A percentile compares a stretch with the other conserved stretches of the same genome.
phyloP scores from a whole-genome alignment of 1,140 invertebrate species.

The Cydia splendana region DNA sequence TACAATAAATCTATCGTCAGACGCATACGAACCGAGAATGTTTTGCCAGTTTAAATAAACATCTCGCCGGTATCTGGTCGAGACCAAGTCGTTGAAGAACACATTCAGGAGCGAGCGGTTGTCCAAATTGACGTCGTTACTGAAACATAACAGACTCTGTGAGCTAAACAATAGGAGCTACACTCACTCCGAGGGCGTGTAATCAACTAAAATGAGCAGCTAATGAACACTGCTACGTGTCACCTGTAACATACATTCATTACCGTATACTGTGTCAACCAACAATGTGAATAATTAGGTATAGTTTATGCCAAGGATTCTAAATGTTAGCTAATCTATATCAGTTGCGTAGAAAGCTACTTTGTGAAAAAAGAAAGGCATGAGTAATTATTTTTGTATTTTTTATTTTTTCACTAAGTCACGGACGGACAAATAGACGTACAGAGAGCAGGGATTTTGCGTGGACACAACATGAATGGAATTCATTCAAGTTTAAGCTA shows the following conservation, averaged over 20 bases:
- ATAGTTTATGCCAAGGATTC: not conserved
- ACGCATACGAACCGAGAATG: constrained; percentile 63
- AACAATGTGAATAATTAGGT: no score
- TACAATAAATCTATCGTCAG: not conserved
- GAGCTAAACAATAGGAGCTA: not conserved
- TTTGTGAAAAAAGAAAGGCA: no score
- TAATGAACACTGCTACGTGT: not conserved
- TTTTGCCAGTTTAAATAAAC: constrained; percentile 82
- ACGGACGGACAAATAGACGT: no score
- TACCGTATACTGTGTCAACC: not conserved
- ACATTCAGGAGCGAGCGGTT: constrained; percentile 82
- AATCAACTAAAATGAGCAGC: not conserved
- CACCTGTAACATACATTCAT: not conserved
- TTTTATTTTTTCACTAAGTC: no score
- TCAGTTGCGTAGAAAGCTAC: not conserved
- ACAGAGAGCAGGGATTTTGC: no score
- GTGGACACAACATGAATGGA: no score
- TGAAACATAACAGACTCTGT: constrained; percentile 55
- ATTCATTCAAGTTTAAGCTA: no score
- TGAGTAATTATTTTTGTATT: no score
- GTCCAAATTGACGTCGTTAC: constrained; percentile 66
- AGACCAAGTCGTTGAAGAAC: constrained; percentile 82
- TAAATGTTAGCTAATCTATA: not conserved
- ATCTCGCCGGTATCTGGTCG: constrained; percentile 81
- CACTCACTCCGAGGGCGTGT: not conserved